Percentiles rank a stretch among this genome's conserved stretches.
phyloP scores from a whole-genome alignment of 1,140 invertebrate genomes.

The Megalonaias nervosa region DNA sequence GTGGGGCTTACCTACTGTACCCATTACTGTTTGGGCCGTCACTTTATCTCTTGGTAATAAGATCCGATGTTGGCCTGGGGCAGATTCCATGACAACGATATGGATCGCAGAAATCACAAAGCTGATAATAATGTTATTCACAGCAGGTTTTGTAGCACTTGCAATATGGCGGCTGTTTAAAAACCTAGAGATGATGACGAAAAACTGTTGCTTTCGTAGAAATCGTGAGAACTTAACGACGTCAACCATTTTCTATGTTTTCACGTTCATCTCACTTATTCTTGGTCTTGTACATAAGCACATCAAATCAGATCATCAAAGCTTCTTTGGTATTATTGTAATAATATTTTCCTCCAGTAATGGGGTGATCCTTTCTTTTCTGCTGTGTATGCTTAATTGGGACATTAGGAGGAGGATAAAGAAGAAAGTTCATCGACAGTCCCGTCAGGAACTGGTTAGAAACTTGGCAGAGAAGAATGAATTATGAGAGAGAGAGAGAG shows the following conservation, averaged over 20 bases:
- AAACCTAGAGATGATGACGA: neutral
- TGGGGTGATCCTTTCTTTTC: constrained; percentile 6
- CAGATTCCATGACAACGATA: constrained; percentile 1
- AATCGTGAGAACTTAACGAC: neutral
- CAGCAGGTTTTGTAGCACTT: neutral
- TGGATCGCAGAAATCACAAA: constrained; percentile 9
- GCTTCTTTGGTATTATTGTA: neutral
- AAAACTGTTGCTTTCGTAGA: neutral
- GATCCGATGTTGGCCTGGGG: constrained; percentile 8
- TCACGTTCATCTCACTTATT: neutral
- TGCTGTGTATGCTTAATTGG: constrained; percentile 5
- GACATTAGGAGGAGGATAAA: constrained; percentile 3
- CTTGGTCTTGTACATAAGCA: neutral
- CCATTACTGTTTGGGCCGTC: constrained; percentile 11
- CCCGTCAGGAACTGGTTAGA: constrained; percentile 17
- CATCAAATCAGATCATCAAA: neutral
- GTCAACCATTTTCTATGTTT: neutral
- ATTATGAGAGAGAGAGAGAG: neutral
- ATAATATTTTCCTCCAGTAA: neutral
- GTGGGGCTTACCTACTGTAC: constrained; percentile 13
- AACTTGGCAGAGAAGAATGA: constrained; percentile 2
- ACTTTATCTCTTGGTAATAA: constrained; percentile 5
- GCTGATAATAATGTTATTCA: neutral
- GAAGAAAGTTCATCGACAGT: neutral
- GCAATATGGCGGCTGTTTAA: constrained; percentile 13